Evolutionary conservation across 2,797 vertebrate genomes (phyloP), one percentile per base, ranked within the genome.

Genomic region (Centroberyx gerrardi): DNA sequence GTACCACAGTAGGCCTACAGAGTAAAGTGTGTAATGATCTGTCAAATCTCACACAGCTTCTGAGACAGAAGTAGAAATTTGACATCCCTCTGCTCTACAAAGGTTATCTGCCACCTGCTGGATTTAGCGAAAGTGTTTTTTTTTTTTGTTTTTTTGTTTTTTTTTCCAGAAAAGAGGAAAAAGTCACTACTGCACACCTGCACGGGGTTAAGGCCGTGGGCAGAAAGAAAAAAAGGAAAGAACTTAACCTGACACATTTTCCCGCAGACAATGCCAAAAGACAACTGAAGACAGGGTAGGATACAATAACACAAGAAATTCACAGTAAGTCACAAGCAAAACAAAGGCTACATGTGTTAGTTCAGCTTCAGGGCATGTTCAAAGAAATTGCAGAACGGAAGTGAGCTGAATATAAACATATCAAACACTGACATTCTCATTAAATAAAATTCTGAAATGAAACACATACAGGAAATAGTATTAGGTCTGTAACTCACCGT

Each of bases 401-500:
- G 6, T n/a, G 14, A 62, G 22, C 8, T 51, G 17, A 15, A 68
- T 29, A 14, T 29, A 17, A 53, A 80, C 4, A 63, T n/a, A 4
- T 67, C 1, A 46, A 29, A 52, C 1, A 27, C 1, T 40, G 15
- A 60, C 17, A 22, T 33, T 31, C 17, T 44, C 8, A 10, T 2
- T 27, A n/a, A 54, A 27, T 29, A n/a, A 18, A 51, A n/a, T 8
- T 6, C 3, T 8, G 18, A 54, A 13, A 15, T 55, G 14, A 31
- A 29, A 2, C 22, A 55, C 5, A 49, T 8, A 7, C n/a, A 6
- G 17, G 2, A 18, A 17, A 6, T n/a, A 49, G 8, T 10, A 31
- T 65, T 2, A 52, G 18, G n/a, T 67, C 9, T 46, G 17, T 9
- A 48, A 96, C 97, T 97, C 88, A 99, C 98, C 87, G 5, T 99